Evolutionary conservation across 2,888 invertebrate species (phyloP), one percentile per base, ranked within the genome.

Genomic region (Coelopa pilipes): DNA sequence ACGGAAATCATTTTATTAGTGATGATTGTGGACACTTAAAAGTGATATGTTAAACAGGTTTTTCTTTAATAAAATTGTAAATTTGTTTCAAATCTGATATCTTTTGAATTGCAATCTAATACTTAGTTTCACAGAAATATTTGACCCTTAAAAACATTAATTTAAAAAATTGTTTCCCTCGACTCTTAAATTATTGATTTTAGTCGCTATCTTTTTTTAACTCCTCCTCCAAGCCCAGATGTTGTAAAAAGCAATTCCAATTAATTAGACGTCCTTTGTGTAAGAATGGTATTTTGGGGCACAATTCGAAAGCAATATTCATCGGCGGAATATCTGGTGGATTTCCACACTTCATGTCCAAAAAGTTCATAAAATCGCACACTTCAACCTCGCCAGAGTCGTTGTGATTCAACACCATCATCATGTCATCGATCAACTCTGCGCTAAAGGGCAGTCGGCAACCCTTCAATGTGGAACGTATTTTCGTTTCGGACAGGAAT

Each of bases 371-470:
- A 72, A 96, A 87, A 82, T 95, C 93, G 1, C 91, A 89, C 75
- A 92, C 93, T 72, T 90, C 89, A 53, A 95, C 88, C 79, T 92
- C 90, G 73, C 91, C 91, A 24, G 91, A 87, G 1, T 91, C 90
- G 77, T 93, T 93, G 79, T 90, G 92, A n/a, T 89, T 86, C 63
- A 93, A 85, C 10, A 87, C 86, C 74, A 78, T 78, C 63, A 95
- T 87, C 88, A 94, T 90, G 75, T 92, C 92, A 76, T 93, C 90
- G 79, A 94, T 87, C 0, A 95, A 88, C 75, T 93, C 92, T 17
- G 88, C 84, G 78, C 91, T 91, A 9, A 95, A 85, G 0, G 95
- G 94, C 76, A 95, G 82, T 45, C 92, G 90, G 76, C 92, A 92
- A 0, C 92, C 94, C 49, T 92, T 90, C 62, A 95, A 84, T 24